Conservation (phyloP, 2,113 vertebrate genomes). For the Urocynchramus pylzowi region DNA sequence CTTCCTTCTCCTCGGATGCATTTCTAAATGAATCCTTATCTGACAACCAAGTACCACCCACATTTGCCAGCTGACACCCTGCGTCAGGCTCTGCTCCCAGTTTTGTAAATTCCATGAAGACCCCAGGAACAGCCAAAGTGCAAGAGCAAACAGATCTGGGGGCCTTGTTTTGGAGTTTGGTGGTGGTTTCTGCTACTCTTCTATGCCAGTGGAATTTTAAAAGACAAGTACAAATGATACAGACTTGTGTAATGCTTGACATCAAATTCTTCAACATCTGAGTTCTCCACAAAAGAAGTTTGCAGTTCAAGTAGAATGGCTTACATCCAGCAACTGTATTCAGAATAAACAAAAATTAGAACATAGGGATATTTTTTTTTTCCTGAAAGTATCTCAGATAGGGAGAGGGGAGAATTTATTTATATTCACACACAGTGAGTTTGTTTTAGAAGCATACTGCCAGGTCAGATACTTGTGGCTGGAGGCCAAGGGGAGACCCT, state of each 20-base stretch:
- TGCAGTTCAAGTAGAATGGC: conserved; percentile 68
- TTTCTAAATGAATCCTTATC: not conserved
- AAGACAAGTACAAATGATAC: conserved; percentile 4
- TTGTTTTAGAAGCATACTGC: not conserved
- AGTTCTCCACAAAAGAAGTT: conserved; percentile 48
- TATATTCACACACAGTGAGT: not conserved
- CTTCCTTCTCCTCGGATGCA: not conserved
- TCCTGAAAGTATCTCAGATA: not conserved
- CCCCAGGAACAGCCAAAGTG: not conserved
- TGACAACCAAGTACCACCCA: not conserved
- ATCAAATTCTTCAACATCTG: conserved; percentile 58
- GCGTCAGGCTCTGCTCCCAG: not conserved
- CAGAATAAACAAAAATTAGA: conserved; percentile 64
- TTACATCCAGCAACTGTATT: conserved; percentile 61
- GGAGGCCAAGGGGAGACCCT: not conserved
- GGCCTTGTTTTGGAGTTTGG: not conserved
- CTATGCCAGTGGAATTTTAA: conserved; percentile 5
- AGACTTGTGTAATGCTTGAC: conserved; percentile 24
- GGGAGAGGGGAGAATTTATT: not conserved
- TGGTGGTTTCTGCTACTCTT: not conserved
- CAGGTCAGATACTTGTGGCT: not conserved
- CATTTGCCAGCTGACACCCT: conserved; percentile 10
- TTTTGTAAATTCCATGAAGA: not conserved
- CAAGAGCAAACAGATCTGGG: not conserved
- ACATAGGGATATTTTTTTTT: conserved; percentile 1